These are phyloP conservation scores for Oceanodroma leucorhoa DNA, from an alignment of 2,797 vertebrate genomes.

Conservation along the genomic window DNA sequence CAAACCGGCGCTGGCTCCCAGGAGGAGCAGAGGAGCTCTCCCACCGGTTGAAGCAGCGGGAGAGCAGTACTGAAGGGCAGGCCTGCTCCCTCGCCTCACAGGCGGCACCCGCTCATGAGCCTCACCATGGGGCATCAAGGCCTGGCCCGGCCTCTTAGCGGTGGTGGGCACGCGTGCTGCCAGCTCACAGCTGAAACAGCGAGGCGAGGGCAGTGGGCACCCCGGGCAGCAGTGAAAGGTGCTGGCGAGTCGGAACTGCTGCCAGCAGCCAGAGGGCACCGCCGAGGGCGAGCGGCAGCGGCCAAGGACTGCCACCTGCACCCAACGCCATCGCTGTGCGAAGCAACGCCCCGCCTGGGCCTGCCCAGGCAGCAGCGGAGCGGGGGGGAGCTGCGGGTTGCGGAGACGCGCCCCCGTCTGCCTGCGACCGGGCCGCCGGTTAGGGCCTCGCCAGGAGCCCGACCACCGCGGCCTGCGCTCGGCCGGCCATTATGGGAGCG, in stretches of 20 bases:
- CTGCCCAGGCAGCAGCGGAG: background rate
- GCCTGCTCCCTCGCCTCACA: rapidly evolving
- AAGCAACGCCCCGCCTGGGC: background rate
- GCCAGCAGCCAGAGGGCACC: background rate
- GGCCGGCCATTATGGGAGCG: rapidly evolving
- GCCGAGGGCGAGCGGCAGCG: background rate
- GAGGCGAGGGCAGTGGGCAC: rapidly evolving
- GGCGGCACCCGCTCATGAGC: rapidly evolving
- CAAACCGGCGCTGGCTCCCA: rapidly evolving
- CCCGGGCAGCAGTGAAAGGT: rapidly evolving
- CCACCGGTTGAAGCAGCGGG: rapidly evolving
- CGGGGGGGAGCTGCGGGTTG: background rate
- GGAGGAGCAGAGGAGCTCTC: rapidly evolving
- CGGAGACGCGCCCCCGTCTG: too few species aligned
- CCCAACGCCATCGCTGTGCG: background rate
- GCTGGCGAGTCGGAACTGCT: background rate
- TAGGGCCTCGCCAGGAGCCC: rapidly evolving
- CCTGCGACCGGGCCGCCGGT: too few species aligned
- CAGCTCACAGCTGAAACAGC: background rate
- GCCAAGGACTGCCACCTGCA: too few species aligned
- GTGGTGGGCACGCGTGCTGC: rapidly evolving
- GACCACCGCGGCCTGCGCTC: rapidly evolving
- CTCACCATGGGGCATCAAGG: rapidly evolving
- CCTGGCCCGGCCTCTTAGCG: rapidly evolving
- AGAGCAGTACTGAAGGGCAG: rapidly evolving